These are phyloP conservation scores for Syrmaticus mikado DNA, from an alignment of 2,113 vertebrate genomes.

Conservation along the genomic window DNA sequence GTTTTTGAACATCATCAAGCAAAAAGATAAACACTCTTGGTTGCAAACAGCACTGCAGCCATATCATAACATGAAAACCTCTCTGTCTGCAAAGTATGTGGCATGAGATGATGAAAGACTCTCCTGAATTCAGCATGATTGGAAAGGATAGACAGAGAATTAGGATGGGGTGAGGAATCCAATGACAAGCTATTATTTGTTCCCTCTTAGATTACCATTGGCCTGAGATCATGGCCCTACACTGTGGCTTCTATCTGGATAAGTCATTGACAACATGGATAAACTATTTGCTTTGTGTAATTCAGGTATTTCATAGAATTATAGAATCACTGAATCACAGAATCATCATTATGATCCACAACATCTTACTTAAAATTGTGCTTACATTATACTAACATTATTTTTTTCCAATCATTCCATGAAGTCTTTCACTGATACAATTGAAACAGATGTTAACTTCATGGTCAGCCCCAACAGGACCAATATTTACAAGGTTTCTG, in stretches of 20 bases:
- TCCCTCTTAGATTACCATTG: background rate
- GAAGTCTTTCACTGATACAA: background rate
- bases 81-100: background rate
- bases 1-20: background rate
- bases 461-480: background rate
- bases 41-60: background rate
- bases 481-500: background rate
- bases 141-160: background rate
- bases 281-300: background rate
- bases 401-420: background rate
- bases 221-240: background rate
- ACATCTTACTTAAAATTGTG: background rate
- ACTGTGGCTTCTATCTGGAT: background rate
- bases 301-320: background rate
- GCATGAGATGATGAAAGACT: fast-evolving
- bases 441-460: background rate
- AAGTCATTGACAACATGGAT: fast-evolving
- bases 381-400: background rate
- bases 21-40: background rate
- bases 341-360: background rate
- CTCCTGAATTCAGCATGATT: fast-evolving
- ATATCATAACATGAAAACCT: background rate
- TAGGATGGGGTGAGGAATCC: background rate
- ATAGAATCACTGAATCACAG: too few species aligned
- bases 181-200: background rate